Evolutionary conservation across 2,797 vertebrate genomes (phyloP), one percentile per base, ranked within the genome.

Genomic region (Gila robusta): DNA sequence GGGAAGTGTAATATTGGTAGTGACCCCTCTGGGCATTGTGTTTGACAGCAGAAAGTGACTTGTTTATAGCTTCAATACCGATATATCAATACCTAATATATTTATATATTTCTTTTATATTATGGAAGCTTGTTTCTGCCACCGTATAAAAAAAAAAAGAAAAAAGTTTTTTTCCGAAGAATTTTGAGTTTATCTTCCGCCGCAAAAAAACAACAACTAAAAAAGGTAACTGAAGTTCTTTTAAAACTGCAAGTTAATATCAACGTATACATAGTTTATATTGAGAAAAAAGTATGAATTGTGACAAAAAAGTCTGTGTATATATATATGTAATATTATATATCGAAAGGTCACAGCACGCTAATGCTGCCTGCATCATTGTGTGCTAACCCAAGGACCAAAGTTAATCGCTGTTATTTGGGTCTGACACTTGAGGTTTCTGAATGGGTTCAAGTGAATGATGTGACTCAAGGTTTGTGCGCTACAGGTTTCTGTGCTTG

Each of bases 1-100:
- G 64, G 35, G 81, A 70, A 79, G 49, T 78, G 44, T 86, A 64
- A 56, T 84, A 54, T 70, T 62, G 77, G 26, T 26, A 64, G 49
- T 76, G 26, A 47, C 64, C 17, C 56, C 84, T 37, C 66, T 3
- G 72, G 23, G 52, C 19, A 14, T 76, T 69, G 59, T 77, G 79
- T 82, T 47, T 67, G 62, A 19, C 56, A 32, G 19, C 56, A 35
- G 70, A 54, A 12, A 54, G 19, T 44, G n/a, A 14, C 14, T 23
- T 44, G 54, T 39, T 44, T 80, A 80, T 79, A 23, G 6, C 56
- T 72, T 64, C 47, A 69, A 69, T 37, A 47, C 41, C 5, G 1
- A 66, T 32, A 32, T 66, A 32, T 32, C 64, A 66, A 32, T 66
- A 66, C 26, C 62, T 64, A 64, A 28, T 16, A 64, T 6, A 26